phyloP scores from a whole-genome alignment of 2,888 invertebrate species.

The Bugula neritina region DNA sequence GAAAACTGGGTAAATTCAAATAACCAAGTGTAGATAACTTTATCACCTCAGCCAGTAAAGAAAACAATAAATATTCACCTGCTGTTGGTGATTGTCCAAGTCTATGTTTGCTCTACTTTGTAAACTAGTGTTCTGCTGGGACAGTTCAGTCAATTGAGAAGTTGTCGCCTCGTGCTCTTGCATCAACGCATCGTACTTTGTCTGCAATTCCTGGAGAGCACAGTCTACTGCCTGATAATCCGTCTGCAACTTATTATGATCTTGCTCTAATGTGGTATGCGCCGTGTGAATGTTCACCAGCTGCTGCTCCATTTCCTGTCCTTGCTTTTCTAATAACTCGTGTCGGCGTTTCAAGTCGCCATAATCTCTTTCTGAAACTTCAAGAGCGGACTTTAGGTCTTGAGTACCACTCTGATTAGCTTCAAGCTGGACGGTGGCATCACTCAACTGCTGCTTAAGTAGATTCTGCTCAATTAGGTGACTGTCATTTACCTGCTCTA shows the following conservation, averaged over 20 bases:
- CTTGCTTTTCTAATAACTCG: background rate
- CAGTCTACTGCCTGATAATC: too few species aligned
- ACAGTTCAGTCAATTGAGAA: too few species aligned
- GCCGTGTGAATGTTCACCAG: conserved; percentile 17
- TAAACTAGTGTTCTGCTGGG: too few species aligned
- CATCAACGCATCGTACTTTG: background rate
- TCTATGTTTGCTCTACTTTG: too few species aligned
- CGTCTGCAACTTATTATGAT: background rate
- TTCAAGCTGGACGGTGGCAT: background rate
- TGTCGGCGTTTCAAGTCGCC: background rate
- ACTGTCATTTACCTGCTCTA: background rate
- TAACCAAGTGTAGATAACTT: too few species aligned
- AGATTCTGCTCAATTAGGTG: background rate
- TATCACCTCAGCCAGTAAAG: too few species aligned
- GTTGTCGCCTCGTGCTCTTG: background rate
- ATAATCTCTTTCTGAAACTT: background rate
- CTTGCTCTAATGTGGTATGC: background rate
- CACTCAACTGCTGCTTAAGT: background rate
- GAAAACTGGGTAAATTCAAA: too few species aligned
- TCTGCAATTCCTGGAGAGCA: background rate
- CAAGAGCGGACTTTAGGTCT: background rate
- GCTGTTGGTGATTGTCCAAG: too few species aligned
- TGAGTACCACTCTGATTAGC: background rate
- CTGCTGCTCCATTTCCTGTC: conserved; percentile 10
- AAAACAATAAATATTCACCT: too few species aligned